These are phyloP conservation scores for Rhombomys opimus DNA, from an alignment of 2,113 vertebrate genomes.

Conservation along the genomic window DNA sequence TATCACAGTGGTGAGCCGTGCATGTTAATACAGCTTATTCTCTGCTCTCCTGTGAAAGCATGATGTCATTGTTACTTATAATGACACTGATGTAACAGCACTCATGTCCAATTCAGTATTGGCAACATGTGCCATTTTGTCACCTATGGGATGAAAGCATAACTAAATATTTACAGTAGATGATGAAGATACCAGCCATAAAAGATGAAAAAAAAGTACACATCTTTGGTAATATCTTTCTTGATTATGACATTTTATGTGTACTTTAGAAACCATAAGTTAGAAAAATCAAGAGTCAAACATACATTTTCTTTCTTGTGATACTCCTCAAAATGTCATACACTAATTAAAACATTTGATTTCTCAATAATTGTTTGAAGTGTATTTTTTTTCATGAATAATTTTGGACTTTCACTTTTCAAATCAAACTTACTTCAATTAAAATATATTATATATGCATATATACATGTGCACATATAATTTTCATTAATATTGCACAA, in stretches of 20 bases:
- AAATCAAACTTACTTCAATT: not conserved
- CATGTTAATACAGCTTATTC: conserved; percentile 88
- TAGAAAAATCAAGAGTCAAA: not conserved
- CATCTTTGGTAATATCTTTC: not conserved
- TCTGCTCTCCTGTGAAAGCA: conserved; percentile 82
- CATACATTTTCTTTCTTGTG: not conserved
- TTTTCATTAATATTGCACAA: not conserved
- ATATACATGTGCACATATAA: not conserved
- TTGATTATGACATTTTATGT: not conserved
- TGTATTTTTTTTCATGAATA: not conserved
- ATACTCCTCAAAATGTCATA: conserved; percentile 7
- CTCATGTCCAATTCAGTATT: conserved; percentile 76
- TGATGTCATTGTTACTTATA: conserved; percentile 89
- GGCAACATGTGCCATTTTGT: conserved; percentile 60
- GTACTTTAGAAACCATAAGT: conserved; percentile 1
- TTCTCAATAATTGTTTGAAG: conserved; percentile 13
- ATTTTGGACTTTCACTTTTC: not conserved
- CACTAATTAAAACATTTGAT: not conserved
- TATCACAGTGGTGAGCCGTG: conserved; percentile 87
- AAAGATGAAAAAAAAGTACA: conserved; percentile 39
- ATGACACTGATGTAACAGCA: conserved; percentile 85
- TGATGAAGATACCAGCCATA: not conserved
- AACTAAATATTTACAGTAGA: conserved; percentile 65
- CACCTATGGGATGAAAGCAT: conserved; percentile 58
- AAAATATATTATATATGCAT: not conserved